Conservation (phyloP, 2,797 vertebrate species). For the Sebastes taczanowskii region DNA sequence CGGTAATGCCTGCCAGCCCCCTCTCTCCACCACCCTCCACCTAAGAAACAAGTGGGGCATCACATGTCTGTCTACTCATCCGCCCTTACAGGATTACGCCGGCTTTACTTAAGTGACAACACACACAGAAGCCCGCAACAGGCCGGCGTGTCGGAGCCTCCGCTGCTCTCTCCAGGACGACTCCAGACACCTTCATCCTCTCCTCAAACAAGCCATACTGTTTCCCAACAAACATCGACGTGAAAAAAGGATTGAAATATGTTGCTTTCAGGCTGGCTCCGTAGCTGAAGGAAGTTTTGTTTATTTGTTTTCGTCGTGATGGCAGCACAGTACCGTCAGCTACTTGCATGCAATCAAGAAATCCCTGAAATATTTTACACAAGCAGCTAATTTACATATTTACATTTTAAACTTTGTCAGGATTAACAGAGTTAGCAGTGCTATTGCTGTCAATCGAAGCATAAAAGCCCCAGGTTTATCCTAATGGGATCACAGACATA, state of each 20-base stretch:
- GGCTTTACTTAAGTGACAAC: constrained; percentile 78
- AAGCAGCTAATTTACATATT: background rate
- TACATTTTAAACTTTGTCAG: background rate
- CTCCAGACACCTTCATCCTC: background rate
- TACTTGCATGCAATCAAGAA: background rate
- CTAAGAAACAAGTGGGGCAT: constrained; percentile 77
- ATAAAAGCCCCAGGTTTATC: background rate
- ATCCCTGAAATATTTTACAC: background rate
- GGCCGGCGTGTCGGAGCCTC: background rate
- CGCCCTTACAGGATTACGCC: constrained; percentile 80
- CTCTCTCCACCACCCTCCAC: constrained; percentile 39
- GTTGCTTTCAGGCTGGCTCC: background rate
- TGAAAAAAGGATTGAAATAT: background rate
- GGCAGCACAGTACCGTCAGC: background rate
- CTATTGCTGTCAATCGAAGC: background rate
- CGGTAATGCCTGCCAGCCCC: constrained; percentile 57
- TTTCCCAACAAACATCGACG: constrained; percentile 4
- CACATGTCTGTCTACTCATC: constrained; percentile 81
- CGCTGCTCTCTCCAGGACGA: constrained; percentile 9
- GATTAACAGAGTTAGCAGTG: background rate
- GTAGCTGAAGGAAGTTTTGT: background rate
- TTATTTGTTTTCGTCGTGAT: background rate
- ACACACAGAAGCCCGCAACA: constrained; percentile 35
- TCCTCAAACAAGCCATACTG: background rate
- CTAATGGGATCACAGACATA: background rate